phyloP scores from a whole-genome alignment of 1,140 invertebrate species.

The Drosophila pseudoobscura region DNA sequence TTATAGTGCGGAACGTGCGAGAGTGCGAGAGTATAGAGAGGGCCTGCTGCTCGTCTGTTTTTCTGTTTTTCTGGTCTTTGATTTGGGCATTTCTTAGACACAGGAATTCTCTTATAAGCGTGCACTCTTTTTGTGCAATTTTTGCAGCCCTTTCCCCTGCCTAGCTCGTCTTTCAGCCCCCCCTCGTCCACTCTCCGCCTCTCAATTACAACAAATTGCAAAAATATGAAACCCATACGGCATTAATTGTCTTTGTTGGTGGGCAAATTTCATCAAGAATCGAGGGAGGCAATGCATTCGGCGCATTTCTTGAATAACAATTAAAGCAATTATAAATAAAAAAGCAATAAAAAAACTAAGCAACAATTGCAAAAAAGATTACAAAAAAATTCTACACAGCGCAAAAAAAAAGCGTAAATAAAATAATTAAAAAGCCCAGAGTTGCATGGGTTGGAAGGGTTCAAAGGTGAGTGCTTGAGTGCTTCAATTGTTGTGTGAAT shows the following conservation, averaged over 20 bases:
- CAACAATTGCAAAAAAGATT: conserved; percentile 46
- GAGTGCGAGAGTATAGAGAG: background rate
- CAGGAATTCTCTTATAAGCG: too few species aligned
- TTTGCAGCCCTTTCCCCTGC: too few species aligned
- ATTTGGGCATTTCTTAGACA: too few species aligned
- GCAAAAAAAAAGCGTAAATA: conserved; percentile 12
- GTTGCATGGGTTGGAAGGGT: background rate
- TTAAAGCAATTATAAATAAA: conserved; percentile 47
- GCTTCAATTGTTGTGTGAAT: too few species aligned
- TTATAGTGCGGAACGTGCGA: conserved; percentile 67
- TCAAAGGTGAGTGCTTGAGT: too few species aligned
- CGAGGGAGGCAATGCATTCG: conserved; percentile 15
- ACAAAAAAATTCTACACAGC: background rate
- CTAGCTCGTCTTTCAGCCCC: background rate
- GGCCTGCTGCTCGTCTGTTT: conserved; percentile 15
- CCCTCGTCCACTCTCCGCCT: conserved; percentile 28
- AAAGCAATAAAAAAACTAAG: conserved; percentile 31
- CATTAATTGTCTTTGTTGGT: conserved; percentile 65
- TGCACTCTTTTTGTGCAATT: too few species aligned
- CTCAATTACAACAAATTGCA: conserved; percentile 66
- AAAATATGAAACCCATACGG: conserved; percentile 44
- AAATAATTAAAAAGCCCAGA: conserved; percentile 26
- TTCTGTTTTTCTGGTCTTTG: background rate
- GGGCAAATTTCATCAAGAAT: conserved; percentile 54
- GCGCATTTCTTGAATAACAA: conserved; percentile 72